Evolutionary conservation across 2,888 invertebrate species (phyloP).

Genomic region (Chrysodeixis includens): DNA sequence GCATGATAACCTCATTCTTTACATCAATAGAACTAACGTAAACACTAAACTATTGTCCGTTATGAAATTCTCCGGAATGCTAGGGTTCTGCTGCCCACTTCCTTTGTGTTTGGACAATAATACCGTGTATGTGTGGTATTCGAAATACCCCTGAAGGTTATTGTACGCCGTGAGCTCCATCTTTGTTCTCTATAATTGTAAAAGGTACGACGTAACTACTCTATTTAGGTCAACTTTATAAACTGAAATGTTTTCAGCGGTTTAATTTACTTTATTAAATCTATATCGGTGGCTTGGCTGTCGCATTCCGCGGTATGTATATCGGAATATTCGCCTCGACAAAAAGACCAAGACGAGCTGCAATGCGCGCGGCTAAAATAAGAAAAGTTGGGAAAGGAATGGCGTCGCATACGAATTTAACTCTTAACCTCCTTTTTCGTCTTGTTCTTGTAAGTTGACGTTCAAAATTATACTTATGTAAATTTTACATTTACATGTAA

Average conservation of each 20-base stretch:
- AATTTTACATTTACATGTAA: background rate
- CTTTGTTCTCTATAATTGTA: conserved; percentile 31
- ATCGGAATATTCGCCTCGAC: conserved; percentile 28
- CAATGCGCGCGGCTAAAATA: conserved; percentile 45
- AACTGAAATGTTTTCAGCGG: background rate
- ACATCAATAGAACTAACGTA: conserved; percentile 19
- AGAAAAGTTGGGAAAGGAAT: conserved; percentile 48
- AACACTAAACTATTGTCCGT: conserved; percentile 49
- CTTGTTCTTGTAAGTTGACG: background rate
- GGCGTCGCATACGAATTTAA: conserved; percentile 35
- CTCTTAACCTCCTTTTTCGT: conserved; percentile 32
- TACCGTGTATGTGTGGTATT: conserved; percentile 29
- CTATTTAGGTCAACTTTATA: conserved; percentile 16
- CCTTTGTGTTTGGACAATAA: conserved; percentile 43
- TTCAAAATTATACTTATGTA: background rate
- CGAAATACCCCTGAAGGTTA: conserved; percentile 24
- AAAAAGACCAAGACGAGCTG: conserved; percentile 40
- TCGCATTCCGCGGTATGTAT: conserved; percentile 49
- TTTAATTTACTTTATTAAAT: conserved; percentile 20
- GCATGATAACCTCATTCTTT: background rate
- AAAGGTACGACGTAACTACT: conserved; percentile 22
- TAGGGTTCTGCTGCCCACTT: conserved; percentile 25
- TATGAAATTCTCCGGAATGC: conserved; percentile 39
- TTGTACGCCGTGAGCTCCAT: conserved; percentile 20
- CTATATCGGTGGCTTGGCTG: conserved; percentile 45